A percentile compares a stretch with the other conserved stretches of the same genome.
Conservation (phyloP, 2,888 invertebrate species). For the Drosophila parthenogenetica region DNA sequence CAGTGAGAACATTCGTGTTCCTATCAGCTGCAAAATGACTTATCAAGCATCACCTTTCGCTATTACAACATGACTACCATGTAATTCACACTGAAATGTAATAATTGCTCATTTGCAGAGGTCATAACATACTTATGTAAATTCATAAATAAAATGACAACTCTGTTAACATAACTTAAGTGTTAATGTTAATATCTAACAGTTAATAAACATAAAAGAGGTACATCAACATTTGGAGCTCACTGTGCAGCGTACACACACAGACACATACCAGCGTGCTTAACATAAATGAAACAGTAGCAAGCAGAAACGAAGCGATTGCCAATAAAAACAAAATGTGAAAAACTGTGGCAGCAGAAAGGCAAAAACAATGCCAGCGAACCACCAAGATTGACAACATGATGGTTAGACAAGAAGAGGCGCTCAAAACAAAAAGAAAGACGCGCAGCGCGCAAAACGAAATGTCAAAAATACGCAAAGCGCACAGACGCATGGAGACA, state of each 20-base stretch:
- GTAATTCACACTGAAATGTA: too few relatives aligned
- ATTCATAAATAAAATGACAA: background rate
- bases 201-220: background rate
- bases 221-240: conserved; percentile 38
- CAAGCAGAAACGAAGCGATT: conserved; percentile 40
- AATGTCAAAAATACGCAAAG: conserved; percentile 82
- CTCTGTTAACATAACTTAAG: background rate
- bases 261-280: background rate
- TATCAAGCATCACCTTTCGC: too few relatives aligned
- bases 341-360: conserved; percentile 48
- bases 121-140: too few relatives aligned
- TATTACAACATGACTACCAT: too few relatives aligned
- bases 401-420: conserved; percentile 79
- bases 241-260: conserved; percentile 24
- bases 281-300: conserved; percentile 30
- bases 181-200: background rate
- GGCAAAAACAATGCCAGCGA: conserved; percentile 67
- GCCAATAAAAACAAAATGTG: conserved; percentile 51
- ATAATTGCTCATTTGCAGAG: too few relatives aligned
- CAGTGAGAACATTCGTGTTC: too few relatives aligned
- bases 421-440: conserved; percentile 74
- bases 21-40: too few relatives aligned
- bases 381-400: conserved; percentile 82
- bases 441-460: conserved; percentile 69
- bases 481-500: conserved; percentile 51